Conservation (phyloP, 1,140 invertebrate species). For the Palaemon carinicauda region DNA sequence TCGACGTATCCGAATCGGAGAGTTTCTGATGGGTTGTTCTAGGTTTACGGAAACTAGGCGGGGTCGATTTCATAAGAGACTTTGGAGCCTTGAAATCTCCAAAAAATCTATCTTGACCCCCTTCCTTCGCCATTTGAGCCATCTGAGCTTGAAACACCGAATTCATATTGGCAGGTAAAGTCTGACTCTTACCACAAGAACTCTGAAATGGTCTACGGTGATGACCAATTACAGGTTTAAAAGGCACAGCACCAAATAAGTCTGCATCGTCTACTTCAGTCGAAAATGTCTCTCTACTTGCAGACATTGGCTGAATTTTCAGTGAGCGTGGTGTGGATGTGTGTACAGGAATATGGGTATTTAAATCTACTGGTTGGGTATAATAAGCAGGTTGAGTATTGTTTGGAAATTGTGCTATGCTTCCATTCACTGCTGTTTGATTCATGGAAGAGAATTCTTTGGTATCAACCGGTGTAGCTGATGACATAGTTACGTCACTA, state of each 20-base stretch:
- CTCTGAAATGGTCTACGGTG: conserved; percentile 57
- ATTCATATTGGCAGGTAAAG: conserved; percentile 55
- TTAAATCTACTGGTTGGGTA: conserved; percentile 35
- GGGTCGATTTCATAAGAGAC: conserved; percentile 61
- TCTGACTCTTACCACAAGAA: conserved; percentile 39
- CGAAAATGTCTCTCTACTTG: conserved; percentile 10
- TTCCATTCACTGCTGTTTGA: conserved; percentile 34
- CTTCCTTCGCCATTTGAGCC: conserved; percentile 50
- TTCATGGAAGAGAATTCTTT: conserved; percentile 24
- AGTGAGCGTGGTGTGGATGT: conserved; percentile 53
- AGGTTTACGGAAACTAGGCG: conserved; percentile 57
- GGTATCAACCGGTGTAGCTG: conserved; percentile 41
- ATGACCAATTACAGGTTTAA: conserved; percentile 65
- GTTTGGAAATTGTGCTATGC: conserved; percentile 49
- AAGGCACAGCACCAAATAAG: conserved; percentile 73
- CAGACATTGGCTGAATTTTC: conserved; percentile 16
- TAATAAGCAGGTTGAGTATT: conserved; percentile 46
- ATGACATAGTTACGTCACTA: conserved; percentile 57
- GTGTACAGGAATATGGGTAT: conserved; percentile 26
- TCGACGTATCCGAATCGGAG: conserved; percentile 52
- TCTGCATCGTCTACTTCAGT: conserved; percentile 63
- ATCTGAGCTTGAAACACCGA: conserved; percentile 50
- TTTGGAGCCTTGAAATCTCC: conserved; percentile 59
- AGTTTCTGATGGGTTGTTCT: conserved; percentile 55
- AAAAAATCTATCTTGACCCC: conserved; percentile 61